phyloP scores from a whole-genome alignment of 2,797 vertebrate genomes.

The Gorsachius magnificus region DNA sequence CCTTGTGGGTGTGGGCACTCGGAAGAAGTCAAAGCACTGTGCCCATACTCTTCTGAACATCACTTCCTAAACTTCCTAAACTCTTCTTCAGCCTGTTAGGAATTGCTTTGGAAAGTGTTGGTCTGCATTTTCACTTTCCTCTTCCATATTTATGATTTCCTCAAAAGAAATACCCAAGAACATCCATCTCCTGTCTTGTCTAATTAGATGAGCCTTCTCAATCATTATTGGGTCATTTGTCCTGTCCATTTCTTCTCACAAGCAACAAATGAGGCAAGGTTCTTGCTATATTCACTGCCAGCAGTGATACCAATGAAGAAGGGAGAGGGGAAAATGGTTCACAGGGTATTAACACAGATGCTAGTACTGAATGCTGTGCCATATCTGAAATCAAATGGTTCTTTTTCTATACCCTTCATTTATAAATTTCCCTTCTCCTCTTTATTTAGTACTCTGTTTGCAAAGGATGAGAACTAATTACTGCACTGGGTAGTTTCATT shows the following conservation, averaged over 20 bases:
- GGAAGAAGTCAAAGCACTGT: background rate
- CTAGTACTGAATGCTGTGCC: background rate
- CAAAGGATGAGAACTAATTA: background rate
- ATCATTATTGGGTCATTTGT: constrained; percentile 33
- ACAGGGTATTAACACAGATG: background rate
- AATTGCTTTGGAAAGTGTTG: background rate
- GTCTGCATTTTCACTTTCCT: background rate
- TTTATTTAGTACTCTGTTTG: background rate
- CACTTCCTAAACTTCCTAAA: background rate
- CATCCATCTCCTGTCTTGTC: constrained; percentile 59
- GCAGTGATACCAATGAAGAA: background rate
- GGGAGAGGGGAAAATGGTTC: background rate
- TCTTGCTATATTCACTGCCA: constrained; percentile 56
- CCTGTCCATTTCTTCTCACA: constrained; percentile 27
- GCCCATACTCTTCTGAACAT: background rate
- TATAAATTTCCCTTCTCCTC: background rate
- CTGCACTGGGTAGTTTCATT: background rate
- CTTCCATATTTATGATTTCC: background rate
- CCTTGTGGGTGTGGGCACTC: background rate
- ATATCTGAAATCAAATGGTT: background rate
- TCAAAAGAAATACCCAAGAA: constrained; percentile 35
- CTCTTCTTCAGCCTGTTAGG: background rate
- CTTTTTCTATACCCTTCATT: background rate
- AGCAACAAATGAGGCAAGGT: constrained; percentile 29
- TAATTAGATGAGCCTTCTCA: constrained; percentile 55